Evolutionary conservation across 2,888 invertebrate species (phyloP).

Genomic region (Linnaemya vulpina): DNA sequence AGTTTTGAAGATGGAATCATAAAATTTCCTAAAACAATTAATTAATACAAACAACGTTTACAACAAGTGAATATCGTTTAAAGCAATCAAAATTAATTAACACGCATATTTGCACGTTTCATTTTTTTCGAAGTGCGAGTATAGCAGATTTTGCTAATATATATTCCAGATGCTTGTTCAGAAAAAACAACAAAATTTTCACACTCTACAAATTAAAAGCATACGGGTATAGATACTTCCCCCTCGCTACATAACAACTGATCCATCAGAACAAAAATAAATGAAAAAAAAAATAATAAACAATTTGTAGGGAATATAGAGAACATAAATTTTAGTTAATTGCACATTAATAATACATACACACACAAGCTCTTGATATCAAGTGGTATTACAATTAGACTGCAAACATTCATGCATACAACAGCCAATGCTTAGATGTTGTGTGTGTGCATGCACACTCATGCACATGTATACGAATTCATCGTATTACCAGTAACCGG

Average conservation of each 20-base stretch:
- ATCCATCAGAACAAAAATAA: constrained; percentile 26
- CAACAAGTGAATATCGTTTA: constrained; percentile 5
- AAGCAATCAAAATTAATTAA: constrained; percentile 45
- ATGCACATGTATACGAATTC: too few relatives aligned
- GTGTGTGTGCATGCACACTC: too few relatives aligned
- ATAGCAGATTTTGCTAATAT: constrained; percentile 7
- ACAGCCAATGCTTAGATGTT: too few relatives aligned
- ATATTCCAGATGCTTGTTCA: constrained; percentile 39
- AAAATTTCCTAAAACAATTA: neutral
- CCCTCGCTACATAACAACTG: constrained; percentile 26
- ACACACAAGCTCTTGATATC: constrained; percentile 34
- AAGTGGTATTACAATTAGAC: constrained; percentile 15
- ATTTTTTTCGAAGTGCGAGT: neutral
- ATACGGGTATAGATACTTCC: neutral
- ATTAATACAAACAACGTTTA: constrained; percentile 8
- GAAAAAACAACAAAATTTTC: constrained; percentile 32
- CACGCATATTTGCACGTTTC: constrained; percentile 47
- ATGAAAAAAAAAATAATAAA: constrained; percentile 40
- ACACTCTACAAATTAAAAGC: constrained; percentile 33
- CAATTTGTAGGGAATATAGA: constrained; percentile 43
- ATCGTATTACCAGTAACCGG: constrained; percentile 14
- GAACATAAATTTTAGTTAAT: constrained; percentile 57
- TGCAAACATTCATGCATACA: too few relatives aligned
- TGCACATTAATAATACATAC: constrained; percentile 48
- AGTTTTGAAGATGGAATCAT: neutral